Conservation (phyloP, 2,113 vertebrate genomes). For the Scopus umbretta region DNA sequence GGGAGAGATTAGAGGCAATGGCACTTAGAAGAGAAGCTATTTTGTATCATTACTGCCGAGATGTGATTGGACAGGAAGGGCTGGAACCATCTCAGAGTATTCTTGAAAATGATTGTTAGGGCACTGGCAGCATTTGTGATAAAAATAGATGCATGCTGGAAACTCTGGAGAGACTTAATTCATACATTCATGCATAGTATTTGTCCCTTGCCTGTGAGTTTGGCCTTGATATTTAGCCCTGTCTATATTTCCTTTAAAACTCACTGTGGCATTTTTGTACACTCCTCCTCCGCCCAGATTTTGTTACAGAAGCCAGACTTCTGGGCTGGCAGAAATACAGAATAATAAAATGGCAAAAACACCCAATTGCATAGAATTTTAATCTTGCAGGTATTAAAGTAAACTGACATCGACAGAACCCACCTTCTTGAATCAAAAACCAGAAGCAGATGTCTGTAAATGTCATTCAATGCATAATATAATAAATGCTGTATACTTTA, state of each 20-base stretch:
- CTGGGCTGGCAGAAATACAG: neutral
- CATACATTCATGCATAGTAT: neutral
- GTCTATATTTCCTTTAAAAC: neutral
- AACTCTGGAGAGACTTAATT: neutral
- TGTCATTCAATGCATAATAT: neutral
- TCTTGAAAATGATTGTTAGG: neutral
- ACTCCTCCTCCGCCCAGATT: neutral
- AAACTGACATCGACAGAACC: neutral
- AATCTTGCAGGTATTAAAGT: neutral
- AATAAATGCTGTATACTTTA: neutral
- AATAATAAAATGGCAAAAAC: neutral
- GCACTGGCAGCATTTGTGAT: neutral
- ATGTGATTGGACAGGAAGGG: neutral
- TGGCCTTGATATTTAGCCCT: neutral
- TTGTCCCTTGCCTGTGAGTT: neutral
- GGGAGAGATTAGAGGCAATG: neutral
- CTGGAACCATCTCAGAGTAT: neutral
- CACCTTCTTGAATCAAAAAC: neutral
- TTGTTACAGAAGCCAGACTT: neutral
- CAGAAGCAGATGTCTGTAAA: slow-evolving; percentile 5
- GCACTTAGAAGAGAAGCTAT: neutral
- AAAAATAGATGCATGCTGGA: neutral
- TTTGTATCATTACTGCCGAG: neutral
- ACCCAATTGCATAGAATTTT: neutral
- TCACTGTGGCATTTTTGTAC: neutral